Evolutionary conservation across 2,797 vertebrate species (phyloP), one percentile per base, ranked within the genome.

Genomic region (Enteromius radiatus): DNA sequence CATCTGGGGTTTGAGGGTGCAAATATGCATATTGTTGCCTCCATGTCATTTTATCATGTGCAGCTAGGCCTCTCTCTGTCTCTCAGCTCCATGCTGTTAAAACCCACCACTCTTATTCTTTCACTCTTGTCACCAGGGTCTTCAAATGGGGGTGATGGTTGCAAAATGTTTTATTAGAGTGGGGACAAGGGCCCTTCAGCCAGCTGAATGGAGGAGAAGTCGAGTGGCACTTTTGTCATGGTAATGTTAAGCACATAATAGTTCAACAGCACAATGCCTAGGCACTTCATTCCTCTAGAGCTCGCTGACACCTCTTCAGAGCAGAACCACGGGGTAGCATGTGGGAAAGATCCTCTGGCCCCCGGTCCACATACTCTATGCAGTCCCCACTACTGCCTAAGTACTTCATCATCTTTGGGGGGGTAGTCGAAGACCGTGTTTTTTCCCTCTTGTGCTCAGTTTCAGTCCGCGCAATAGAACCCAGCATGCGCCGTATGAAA

Each of bases 181-280:
- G 93, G 93, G 94, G 94, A 95, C 94, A 95, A 97, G 97, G 93
- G 96, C 96, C 94, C 97, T 98, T 92, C 85, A 96, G 93, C 93
- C 96, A 95, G 96, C 97, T 97, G 96, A 97, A 96, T 96, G 95
- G 95, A 95, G 94, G 95, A 97, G 97, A 98, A 98, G 97, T 99
- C 97, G 97, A 99, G 98, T 98, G 97, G 97, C 97, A 96, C 97
- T 97, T 99, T 99, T 99, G 96, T 99, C 92, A 99, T 99, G 98
- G 95, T 97, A 98, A 99, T 99, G 96, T 96, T 97, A 98, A 98
- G 96, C 97, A 98, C 97, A 99, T 97, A 99, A 98, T 97, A 96
- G 97, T 97, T 94, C 93, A 93, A 94, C 91, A 92, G 94, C 95
- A 99, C 98, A 99, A 98, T 98, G 93, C 94, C 90, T 94, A 94